Evolutionary conservation across 37 sponge, comb jelly and placozoan genomes (phyloP), one percentile per base, ranked within the genome.

Genomic region (Dysidea cf. avara): DNA sequence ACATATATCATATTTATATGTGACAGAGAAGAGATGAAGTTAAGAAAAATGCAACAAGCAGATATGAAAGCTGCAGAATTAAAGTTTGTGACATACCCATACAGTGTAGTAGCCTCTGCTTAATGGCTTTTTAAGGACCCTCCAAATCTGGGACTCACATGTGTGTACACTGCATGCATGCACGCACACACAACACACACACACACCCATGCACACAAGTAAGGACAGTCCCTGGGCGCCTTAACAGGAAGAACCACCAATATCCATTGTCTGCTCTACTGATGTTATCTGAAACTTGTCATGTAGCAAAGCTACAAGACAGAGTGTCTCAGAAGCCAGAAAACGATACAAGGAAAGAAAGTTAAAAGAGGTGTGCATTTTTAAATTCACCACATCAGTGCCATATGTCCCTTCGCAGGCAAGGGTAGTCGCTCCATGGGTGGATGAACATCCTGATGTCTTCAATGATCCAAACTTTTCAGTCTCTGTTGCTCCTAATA

Each of bases 371-470:
- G 71, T 74, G 14, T 26, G 39, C 30, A 18, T 2, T 67, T 14
- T 31, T 25, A 11, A 20, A 5, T 16, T 18, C 52, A 49, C 21
- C 58, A 56, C 21, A 13, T 29, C 20, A 56, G 28, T 56, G 16
- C 58, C 25, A 13, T 25, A 17, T 21, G 63, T 61, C 30, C 20
- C 3, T 30, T 0, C 22, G 25, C 66, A 87, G 78, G 50, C 38
- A 18, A 39, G 62, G 24, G 76, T 81, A 14, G 79, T 81, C 29
- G 87, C 92, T 11, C 93, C 93, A 4, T 92, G 93, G 93, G 88
- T 92, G 21, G 74, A 79, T 38, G 93, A 92, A 35, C 84, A 92
- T 40, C 93, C 93, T 0, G 93, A 92, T 39, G 81, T 92, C 13
- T 92, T 86, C 52, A 81, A 50, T 17, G 81, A 79, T 40, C 47